A percentile compares a stretch with the other conserved stretches of the same genome.
Evolutionary conservation across 92 coral and sea anemone genomes (phyloP).

Genomic region (Virgularia gustaviana): DNA sequence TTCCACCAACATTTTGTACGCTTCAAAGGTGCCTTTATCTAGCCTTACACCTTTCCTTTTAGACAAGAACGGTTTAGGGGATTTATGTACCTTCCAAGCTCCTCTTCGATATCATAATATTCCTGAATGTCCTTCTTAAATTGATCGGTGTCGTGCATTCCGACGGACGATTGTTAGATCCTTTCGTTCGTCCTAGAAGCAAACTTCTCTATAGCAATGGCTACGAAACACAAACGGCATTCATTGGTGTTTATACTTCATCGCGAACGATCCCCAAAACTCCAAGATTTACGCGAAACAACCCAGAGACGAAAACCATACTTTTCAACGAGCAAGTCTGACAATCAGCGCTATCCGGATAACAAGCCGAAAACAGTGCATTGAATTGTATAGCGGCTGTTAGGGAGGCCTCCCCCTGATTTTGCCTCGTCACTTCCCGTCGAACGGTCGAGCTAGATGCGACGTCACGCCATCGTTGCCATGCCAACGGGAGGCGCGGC

Average conservation of each 20-base stretch:
- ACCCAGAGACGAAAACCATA: slow-evolving; percentile 23
- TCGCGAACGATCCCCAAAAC: slow-evolving; percentile 8
- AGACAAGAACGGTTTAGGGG: slow-evolving; percentile 10
- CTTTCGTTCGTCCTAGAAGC: not conserved
- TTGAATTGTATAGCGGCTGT: slow-evolving; percentile 7
- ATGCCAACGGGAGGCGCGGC: too few relatives aligned
- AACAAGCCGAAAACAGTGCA: slow-evolving; percentile 16
- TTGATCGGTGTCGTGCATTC: slow-evolving; percentile 33
- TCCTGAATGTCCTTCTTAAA: slow-evolving; percentile 62
- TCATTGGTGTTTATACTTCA: not conserved
- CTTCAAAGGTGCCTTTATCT: not conserved
- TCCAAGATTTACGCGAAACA: slow-evolving; percentile 1
- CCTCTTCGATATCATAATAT: slow-evolving; percentile 67
- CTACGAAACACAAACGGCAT: not conserved
- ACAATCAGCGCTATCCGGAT: not conserved
- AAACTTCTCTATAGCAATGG: not conserved
- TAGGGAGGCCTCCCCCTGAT: slow-evolving; percentile 44
- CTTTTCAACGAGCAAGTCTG: not conserved
- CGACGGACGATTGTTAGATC: not conserved
- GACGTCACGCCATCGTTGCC: too few relatives aligned
- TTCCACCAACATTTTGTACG: not conserved
- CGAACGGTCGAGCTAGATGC: not conserved
- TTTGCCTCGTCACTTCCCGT: slow-evolving; percentile 37
- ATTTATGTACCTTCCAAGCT: slow-evolving; percentile 73
- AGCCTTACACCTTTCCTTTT: slow-evolving; percentile 18